phyloP scores from a whole-genome alignment of 2,888 invertebrate genomes.

The Lasioglossum lativentre region DNA sequence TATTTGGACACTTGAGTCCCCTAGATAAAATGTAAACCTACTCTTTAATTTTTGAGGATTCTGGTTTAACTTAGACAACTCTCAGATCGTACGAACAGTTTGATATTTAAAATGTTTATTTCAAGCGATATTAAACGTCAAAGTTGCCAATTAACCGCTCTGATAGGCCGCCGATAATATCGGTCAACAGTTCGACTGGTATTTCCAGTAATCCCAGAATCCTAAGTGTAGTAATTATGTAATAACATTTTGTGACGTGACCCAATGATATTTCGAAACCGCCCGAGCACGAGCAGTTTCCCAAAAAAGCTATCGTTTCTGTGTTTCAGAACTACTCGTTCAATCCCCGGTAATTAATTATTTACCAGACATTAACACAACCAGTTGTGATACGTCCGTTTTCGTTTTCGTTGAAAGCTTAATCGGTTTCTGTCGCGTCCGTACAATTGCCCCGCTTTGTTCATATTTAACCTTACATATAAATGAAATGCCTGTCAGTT shows the following conservation, averaged over 20 bases:
- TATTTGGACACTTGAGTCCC: too few relatives aligned
- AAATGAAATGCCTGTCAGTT: not conserved
- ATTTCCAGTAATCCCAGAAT: conserved; percentile 29
- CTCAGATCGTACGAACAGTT: too few relatives aligned
- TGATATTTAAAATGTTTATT: too few relatives aligned
- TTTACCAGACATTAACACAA: not conserved
- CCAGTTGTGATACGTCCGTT: not conserved
- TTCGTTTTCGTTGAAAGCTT: not conserved
- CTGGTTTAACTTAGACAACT: not conserved
- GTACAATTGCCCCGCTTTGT: not conserved
- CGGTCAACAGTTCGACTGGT: conserved; percentile 21
- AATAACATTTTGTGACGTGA: not conserved
- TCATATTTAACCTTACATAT: not conserved
- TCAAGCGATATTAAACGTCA: too few relatives aligned
- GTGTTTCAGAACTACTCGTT: not conserved
- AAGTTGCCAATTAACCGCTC: not conserved
- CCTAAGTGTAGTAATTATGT: conserved; percentile 18
- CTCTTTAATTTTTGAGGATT: not conserved
- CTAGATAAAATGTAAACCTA: too few relatives aligned
- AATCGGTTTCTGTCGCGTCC: not conserved
- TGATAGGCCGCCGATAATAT: not conserved
- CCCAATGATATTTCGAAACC: conserved; percentile 13
- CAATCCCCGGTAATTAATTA: not conserved
- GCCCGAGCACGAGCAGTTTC: not conserved
- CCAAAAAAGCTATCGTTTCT: not conserved